These are phyloP conservation scores for Sebastolobus alascanus DNA, from an alignment of 2,797 vertebrate genomes.

Conservation along the genomic window DNA sequence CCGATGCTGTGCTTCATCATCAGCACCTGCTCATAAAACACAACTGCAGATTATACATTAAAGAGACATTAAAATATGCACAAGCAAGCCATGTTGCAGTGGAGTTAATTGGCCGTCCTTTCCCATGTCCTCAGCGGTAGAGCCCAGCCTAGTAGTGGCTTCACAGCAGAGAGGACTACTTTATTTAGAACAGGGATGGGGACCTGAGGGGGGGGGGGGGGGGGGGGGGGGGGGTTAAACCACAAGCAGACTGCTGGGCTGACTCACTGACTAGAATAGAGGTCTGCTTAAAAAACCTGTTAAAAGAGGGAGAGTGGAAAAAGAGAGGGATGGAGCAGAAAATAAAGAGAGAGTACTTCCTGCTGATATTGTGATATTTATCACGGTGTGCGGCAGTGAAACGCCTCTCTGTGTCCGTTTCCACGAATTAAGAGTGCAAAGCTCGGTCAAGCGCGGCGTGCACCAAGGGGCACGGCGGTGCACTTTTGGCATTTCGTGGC, in stretches of 20 bases:
- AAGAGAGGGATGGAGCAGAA: slow-evolving; percentile 23
- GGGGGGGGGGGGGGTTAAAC: slow-evolving; percentile 52
- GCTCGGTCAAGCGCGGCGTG: slow-evolving; percentile 17
- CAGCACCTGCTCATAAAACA: not conserved
- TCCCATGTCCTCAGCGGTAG: slow-evolving; percentile 68
- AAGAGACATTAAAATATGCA: not conserved
- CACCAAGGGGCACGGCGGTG: not conserved
- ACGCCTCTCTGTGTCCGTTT: not conserved
- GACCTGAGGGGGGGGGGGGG: not conserved
- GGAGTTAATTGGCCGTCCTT: slow-evolving; percentile 42
- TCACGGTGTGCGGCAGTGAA: slow-evolving; percentile 9
- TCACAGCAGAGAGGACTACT: slow-evolving; percentile 66
- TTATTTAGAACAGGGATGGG: slow-evolving; percentile 69
- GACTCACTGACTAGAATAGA: slow-evolving; percentile 75
- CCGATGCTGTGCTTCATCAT: not conserved
- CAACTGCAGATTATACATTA: not conserved
- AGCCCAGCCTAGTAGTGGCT: slow-evolving; percentile 64
- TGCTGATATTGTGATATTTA: slow-evolving; percentile 2
- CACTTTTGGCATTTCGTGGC: slow-evolving; percentile 13
- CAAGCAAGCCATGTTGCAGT: not conserved
- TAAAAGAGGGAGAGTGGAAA: slow-evolving; percentile 37
- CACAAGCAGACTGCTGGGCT: slow-evolving; percentile 75
- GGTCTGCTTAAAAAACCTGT: slow-evolving; percentile 45
- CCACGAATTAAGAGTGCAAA: slow-evolving; percentile 19
- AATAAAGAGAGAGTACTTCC: slow-evolving; percentile 14